Percentiles rank a stretch among this genome's conserved stretches.
phyloP scores from a whole-genome alignment of 2,113 vertebrate species.

The Petaurus breviceps region DNA sequence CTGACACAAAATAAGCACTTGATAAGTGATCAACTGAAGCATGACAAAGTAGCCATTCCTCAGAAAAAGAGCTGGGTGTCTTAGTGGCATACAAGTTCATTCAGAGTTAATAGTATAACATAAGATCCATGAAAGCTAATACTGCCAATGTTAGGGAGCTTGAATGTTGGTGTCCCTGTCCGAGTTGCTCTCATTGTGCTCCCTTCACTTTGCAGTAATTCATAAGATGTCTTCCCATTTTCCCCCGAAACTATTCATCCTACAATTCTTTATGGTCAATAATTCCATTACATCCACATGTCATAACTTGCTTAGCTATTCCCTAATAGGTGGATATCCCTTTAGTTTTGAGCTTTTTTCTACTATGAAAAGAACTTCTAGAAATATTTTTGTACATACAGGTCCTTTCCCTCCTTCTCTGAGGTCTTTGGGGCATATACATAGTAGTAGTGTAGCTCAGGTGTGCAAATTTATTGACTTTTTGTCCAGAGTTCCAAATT shows the following conservation, averaged over 20 bases:
- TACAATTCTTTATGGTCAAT: background rate
- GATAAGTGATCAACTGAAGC: background rate
- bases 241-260: background rate
- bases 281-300: background rate
- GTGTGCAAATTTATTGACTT: background rate
- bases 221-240: background rate
- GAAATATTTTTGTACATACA: background rate
- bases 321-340: background rate
- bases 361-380: background rate
- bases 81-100: background rate
- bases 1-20: background rate
- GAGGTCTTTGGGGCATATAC: background rate
- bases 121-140: background rate
- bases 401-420: no score
- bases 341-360: background rate
- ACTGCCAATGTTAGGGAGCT: background rate
- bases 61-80: background rate
- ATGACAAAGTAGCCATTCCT: background rate
- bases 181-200: background rate
- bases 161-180: background rate
- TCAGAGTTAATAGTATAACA: background rate
- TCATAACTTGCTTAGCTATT: background rate
- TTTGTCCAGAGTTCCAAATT: background rate
- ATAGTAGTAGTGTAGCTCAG: background rate
- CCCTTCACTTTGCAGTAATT: background rate